These are phyloP conservation scores for Muschampia plurimacula DNA, from an alignment of 2,888 invertebrate species.

Conservation along the genomic window DNA sequence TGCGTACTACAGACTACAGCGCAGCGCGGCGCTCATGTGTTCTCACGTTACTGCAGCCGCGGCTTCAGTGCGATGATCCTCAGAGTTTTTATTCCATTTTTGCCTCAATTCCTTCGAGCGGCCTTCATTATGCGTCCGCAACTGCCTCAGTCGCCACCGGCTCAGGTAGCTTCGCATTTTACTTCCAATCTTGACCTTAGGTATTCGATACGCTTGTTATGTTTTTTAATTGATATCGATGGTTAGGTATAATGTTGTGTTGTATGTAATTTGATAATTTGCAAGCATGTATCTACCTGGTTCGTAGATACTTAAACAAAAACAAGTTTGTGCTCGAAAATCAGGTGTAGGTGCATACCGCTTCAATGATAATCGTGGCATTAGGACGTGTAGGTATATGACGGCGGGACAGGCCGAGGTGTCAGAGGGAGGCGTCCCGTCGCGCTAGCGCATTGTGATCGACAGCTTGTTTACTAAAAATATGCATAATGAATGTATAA, in stretches of 20 bases:
- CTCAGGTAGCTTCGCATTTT: conserved; percentile 79
- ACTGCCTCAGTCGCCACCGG: conserved; percentile 73
- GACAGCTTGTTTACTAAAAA: conserved; percentile 86
- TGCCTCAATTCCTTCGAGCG: conserved; percentile 72
- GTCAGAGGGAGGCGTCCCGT: conserved; percentile 77
- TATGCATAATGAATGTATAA: conserved; percentile 86
- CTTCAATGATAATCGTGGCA: conserved; percentile 58
- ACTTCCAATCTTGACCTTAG: conserved; percentile 80
- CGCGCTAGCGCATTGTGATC: conserved; percentile 81
- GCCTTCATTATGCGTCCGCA: conserved; percentile 80
- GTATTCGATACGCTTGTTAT: conserved; percentile 78
- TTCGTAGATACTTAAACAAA: conserved; percentile 55
- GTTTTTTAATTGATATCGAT: conserved; percentile 69
- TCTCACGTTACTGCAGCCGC: conserved; percentile 69
- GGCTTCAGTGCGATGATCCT: conserved; percentile 80
- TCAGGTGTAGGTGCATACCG: conserved; percentile 51
- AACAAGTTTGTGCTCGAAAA: conserved; percentile 64
- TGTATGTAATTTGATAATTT: conserved; percentile 79
- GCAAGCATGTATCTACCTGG: conserved; percentile 65
- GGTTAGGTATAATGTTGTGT: conserved; percentile 75
- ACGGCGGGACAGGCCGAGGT: conserved; percentile 64
- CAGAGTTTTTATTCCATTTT: conserved; percentile 75
- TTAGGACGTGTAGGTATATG: conserved; percentile 63
- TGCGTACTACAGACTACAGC: conserved; percentile 12
- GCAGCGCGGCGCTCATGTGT: conserved; percentile 43